A percentile compares a stretch with the other conserved stretches of the same genome.
Conservation (phyloP, 1,140 invertebrate species). For the Trachymyrmex cornetzi region DNA sequence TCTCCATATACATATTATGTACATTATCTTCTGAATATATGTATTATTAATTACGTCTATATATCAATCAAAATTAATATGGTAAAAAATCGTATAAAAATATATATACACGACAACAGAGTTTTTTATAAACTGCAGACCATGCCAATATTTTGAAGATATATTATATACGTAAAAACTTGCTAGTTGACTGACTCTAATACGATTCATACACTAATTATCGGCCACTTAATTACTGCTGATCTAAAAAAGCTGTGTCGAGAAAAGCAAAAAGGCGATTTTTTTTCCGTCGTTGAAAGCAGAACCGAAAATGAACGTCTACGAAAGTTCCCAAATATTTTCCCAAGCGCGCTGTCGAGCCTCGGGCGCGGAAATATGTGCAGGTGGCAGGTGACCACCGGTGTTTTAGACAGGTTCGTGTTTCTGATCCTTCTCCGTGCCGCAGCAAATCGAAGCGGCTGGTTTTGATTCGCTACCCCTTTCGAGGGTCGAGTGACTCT, state of each 20-base stretch:
- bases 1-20: slow-evolving; percentile 6
- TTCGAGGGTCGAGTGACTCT: not conserved
- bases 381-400: slow-evolving; percentile 75
- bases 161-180: not conserved
- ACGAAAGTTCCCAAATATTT: slow-evolving; percentile 72
- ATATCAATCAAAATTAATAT: not conserved
- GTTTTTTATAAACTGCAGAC: not conserved
- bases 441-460: slow-evolving; percentile 64
- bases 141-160: not conserved
- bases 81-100: not conserved
- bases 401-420: slow-evolving; percentile 74
- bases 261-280: slow-evolving; percentile 10
- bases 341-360: slow-evolving; percentile 51
- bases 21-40: slow-evolving; percentile 8
- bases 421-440: slow-evolving; percentile 67
- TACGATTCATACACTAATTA: not conserved
- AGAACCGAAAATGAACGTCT: slow-evolving; percentile 22
- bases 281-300: slow-evolving; percentile 2
- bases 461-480: slow-evolving; percentile 24
- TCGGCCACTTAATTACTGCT: slow-evolving; percentile 19
- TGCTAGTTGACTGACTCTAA: not conserved
- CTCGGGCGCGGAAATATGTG: slow-evolving; percentile 68
- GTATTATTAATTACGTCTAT: not conserved
- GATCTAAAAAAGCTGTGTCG: slow-evolving; percentile 1
- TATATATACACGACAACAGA: not conserved